These are phyloP conservation scores for Mesaphorura yosii DNA, from an alignment of 1,140 invertebrate species.

Conservation along the genomic window DNA sequence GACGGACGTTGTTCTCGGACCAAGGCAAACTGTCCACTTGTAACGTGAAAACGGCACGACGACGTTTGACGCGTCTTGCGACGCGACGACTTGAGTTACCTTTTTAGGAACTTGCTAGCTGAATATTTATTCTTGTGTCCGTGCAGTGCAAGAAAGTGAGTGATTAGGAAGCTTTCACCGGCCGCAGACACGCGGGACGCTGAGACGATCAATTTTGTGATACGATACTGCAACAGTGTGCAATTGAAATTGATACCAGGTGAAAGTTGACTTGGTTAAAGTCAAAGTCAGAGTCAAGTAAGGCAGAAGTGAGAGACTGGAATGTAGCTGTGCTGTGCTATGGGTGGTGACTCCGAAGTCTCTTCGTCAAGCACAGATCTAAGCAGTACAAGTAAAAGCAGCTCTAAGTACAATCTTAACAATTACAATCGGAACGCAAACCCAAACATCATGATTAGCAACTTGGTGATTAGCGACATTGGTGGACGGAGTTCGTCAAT, in stretches of 20 bases:
- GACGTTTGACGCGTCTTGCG: no score
- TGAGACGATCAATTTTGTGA: not conserved
- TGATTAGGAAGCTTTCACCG: not conserved
- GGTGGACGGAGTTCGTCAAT: constrained; percentile 48
- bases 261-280: not conserved
- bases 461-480: constrained; percentile 36
- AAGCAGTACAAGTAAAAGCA: constrained; percentile 10
- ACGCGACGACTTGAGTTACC: no score
- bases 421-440: constrained; percentile 4
- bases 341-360: constrained; percentile 60
- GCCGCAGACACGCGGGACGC: not conserved
- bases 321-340: constrained; percentile 26
- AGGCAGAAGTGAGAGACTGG: not conserved
- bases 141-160: no score
- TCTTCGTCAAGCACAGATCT: constrained; percentile 43
- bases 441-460: constrained; percentile 39
- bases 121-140: no score
- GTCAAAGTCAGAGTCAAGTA: not conserved
- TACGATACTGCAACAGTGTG: not conserved
- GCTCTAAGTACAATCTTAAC: constrained; percentile 7
- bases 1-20: no score
- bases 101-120: no score
- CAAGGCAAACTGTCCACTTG: no score
- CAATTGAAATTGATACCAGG: no score
- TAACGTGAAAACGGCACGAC: no score